A percentile compares a stretch with the other conserved stretches of the same genome.
Conservation (phyloP, 2,797 vertebrate species). For the Danio jaintianensis region DNA sequence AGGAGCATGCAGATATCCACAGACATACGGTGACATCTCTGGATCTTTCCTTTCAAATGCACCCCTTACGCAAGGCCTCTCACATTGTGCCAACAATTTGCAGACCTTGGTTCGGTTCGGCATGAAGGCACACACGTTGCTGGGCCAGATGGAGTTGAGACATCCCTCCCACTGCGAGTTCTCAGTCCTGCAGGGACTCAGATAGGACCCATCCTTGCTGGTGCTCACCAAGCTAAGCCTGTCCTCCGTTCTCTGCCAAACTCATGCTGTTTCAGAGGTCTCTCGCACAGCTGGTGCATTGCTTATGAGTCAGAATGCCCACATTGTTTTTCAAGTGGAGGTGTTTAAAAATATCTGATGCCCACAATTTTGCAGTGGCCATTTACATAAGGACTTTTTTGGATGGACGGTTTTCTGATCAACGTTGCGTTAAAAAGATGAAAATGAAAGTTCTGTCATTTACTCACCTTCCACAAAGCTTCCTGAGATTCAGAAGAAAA, state of each 20-base stretch:
- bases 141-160: constrained; percentile 64
- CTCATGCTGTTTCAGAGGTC: constrained; percentile 71
- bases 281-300: constrained; percentile 72
- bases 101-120: constrained; percentile 52
- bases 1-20: constrained; percentile 23
- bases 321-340: constrained; percentile 62
- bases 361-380: constrained; percentile 36
- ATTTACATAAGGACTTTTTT: neutral
- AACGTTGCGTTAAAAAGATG: constrained; percentile 68
- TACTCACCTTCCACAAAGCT: no score
- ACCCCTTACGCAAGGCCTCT: constrained; percentile 22
- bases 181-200: constrained; percentile 64
- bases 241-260: constrained; percentile 70
- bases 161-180: constrained; percentile 62
- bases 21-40: constrained; percentile 29
- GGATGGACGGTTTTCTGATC: constrained; percentile 3
- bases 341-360: constrained; percentile 59
- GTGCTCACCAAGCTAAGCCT: constrained; percentile 63
- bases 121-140: constrained; percentile 49
- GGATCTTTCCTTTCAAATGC: constrained; percentile 32
- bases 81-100: constrained; percentile 36
- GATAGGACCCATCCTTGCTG: constrained; percentile 56
- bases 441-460: no score
- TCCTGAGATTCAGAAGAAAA: no score
- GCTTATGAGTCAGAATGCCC: constrained; percentile 68